phyloP scores from a whole-genome alignment of 2,113 vertebrate species.

The Petromus typicus region DNA sequence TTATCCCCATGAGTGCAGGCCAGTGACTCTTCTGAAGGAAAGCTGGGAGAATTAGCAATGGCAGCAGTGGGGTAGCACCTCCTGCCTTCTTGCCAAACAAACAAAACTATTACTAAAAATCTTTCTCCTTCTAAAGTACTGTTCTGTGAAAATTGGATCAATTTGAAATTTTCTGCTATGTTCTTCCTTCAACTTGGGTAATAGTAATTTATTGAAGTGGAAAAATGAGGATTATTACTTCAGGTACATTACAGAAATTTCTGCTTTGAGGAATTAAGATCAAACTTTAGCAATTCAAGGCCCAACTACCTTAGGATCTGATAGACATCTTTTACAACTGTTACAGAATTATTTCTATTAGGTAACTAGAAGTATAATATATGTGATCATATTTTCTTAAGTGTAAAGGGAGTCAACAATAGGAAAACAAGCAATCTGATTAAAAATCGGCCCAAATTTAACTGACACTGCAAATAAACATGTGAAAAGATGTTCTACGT shows the following conservation, averaged over 20 bases:
- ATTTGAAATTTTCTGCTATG: neutral
- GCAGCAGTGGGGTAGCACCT: neutral
- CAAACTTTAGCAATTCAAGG: neutral
- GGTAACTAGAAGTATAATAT: neutral
- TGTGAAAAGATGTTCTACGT: neutral
- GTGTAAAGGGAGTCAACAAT: neutral
- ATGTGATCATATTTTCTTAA: slow-evolving; percentile 19
- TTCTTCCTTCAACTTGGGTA: neutral
- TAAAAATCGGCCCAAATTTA: neutral
- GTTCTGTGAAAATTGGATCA: neutral
- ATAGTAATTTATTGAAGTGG: neutral
- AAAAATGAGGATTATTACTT: neutral
- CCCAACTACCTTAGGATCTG: neutral
- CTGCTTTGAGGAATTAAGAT: neutral
- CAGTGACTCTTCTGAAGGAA: neutral
- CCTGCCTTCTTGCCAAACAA: neutral
- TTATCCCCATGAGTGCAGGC: too few species aligned
- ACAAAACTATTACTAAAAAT: neutral
- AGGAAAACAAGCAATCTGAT: neutral
- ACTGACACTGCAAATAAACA: neutral
- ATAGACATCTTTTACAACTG: neutral
- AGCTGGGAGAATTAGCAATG: neutral
- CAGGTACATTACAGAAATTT: neutral
- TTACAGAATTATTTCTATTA: slow-evolving; percentile 8
- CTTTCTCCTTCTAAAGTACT: neutral